Evolutionary conservation across 1,140 invertebrate genomes (phyloP).

Genomic region (Zaprionus davidi): DNA sequence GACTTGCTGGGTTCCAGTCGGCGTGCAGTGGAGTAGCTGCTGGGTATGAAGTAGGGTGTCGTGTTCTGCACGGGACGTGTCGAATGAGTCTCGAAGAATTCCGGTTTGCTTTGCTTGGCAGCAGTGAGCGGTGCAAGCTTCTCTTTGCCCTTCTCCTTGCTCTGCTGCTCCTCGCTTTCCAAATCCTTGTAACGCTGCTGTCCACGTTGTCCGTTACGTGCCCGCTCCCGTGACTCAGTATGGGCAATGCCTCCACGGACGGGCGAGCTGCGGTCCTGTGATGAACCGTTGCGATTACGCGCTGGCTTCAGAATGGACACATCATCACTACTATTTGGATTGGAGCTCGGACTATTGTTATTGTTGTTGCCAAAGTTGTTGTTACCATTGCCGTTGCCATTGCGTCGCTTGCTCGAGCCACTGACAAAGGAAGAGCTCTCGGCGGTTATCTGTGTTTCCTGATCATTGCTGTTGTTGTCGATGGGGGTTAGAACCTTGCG

Average conservation of each 20-base stretch:
- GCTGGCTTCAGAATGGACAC: constrained; percentile 44
- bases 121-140: constrained; percentile 7
- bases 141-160: constrained; percentile 53
- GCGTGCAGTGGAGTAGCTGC: constrained; percentile 64
- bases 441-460: constrained; percentile 89
- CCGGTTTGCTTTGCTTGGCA: constrained; percentile 51
- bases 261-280: constrained; percentile 50
- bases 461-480: constrained; percentile 73
- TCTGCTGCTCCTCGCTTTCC: constrained; percentile 63
- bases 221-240: constrained; percentile 60
- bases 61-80: constrained; percentile 55
- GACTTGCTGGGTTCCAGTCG: constrained; percentile 72
- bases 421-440: constrained; percentile 90
- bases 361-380: constrained; percentile 24
- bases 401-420: constrained; percentile 83
- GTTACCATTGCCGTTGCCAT: constrained; percentile 38
- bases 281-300: constrained; percentile 41
- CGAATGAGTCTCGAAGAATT: constrained; percentile 66
- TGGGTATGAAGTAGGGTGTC: constrained; percentile 55
- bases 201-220: constrained; percentile 66
- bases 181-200: constrained; percentile 70
- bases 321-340: constrained; percentile 50
- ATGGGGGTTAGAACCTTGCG: constrained; percentile 70
- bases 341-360: constrained; percentile 7
- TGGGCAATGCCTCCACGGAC: constrained; percentile 1